A percentile compares a stretch with the other conserved stretches of the same genome.
phyloP scores from a whole-genome alignment of 2,797 vertebrate genomes.

The Cryptoprocta ferox region DNA sequence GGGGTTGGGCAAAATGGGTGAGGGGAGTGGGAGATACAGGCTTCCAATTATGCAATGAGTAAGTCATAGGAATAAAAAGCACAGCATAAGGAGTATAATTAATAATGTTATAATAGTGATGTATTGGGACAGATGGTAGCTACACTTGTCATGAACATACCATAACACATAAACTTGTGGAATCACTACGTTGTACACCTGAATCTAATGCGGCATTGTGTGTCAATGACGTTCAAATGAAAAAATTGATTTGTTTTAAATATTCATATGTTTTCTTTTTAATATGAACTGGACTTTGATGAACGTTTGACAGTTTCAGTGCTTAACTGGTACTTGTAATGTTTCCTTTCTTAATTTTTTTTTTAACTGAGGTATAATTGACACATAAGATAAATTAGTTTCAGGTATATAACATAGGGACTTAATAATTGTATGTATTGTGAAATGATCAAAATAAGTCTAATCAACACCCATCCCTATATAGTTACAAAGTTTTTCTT shows the following conservation, averaged over 20 bases:
- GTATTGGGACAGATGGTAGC: not conserved
- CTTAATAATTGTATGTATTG: not conserved
- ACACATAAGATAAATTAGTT: not conserved
- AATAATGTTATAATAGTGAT: not conserved
- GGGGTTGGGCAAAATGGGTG: not conserved
- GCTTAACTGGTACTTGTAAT: not conserved
- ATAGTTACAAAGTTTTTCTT: not conserved
- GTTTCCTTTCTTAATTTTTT: not conserved
- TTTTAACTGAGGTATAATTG: not conserved
- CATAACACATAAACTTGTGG: not conserved
- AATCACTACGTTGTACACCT: not conserved
- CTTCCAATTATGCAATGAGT: not conserved
- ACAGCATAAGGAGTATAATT: not conserved
- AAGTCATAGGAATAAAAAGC: not conserved
- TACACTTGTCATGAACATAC: not conserved
- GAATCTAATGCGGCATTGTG: not conserved
- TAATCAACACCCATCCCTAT: not conserved
- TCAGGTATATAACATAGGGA: not conserved
- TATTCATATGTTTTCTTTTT: slow-evolving; percentile 42
- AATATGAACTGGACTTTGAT: not conserved
- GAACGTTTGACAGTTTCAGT: not conserved
- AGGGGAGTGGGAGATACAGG: not conserved
- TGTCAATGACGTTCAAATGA: not conserved
- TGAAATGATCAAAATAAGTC: not conserved
- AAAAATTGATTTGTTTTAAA: not conserved